Evolutionary conservation across 2,888 invertebrate genomes (phyloP).

Genomic region (Pardosa pseudoannulata): DNA sequence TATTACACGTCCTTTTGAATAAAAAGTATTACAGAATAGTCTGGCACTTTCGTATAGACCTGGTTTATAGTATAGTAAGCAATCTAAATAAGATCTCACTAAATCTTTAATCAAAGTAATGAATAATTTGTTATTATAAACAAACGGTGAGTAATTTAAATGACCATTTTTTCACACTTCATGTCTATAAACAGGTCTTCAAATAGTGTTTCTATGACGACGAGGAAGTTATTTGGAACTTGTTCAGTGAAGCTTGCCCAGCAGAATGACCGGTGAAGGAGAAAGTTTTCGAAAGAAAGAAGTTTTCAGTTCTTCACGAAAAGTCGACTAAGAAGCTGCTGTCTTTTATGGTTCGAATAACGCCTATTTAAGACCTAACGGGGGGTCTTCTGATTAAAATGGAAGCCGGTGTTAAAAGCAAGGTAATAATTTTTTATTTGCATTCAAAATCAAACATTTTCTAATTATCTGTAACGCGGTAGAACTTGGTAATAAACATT

Average conservation of each 20-base stretch:
- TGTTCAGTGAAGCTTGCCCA: constrained; percentile 54
- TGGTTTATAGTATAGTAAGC: no score
- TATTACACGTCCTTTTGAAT: no score
- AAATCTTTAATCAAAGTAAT: no score
- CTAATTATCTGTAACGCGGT: no score
- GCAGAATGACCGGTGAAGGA: constrained; percentile 26
- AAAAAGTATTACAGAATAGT: no score
- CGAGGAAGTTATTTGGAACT: constrained; percentile 54
- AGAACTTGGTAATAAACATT: no score
- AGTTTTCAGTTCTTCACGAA: constrained; percentile 3
- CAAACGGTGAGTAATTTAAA: neutral
- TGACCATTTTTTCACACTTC: neutral
- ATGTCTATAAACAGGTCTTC: neutral
- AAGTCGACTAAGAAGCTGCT: neutral
- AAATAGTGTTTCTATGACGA: constrained; percentile 20
- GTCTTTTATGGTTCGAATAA: neutral
- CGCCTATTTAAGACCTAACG: neutral
- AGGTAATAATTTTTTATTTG: no score
- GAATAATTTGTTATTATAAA: no score
- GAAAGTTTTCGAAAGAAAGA: constrained; percentile 22
- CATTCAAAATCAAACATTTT: no score
- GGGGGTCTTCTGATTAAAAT: neutral
- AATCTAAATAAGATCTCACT: no score
- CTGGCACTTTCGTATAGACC: no score
- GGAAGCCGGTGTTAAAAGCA: neutral